Percentiles rank a stretch among this genome's conserved stretches.
Evolutionary conservation across 1,140 invertebrate species (phyloP).

Genomic region (Plutomurus gul): DNA sequence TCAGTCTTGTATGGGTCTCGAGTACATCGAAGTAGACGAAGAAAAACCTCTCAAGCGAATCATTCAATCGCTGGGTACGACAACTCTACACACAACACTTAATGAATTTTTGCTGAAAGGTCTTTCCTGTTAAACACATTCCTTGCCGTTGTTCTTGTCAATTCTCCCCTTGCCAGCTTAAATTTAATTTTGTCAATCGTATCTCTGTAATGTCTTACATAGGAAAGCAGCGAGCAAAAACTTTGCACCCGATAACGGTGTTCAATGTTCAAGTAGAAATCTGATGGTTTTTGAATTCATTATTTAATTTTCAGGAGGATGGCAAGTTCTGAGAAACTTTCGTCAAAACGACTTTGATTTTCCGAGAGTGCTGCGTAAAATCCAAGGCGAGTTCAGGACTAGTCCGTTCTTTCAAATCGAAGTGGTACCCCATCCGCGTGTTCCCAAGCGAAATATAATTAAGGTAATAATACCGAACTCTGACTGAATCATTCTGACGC

Average conservation of each 20-base stretch:
- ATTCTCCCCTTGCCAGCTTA: too few relatives aligned
- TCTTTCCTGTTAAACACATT: too few relatives aligned
- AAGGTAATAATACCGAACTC: constrained; percentile 56
- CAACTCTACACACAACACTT: not conserved
- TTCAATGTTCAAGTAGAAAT: too few relatives aligned
- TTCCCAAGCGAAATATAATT: constrained; percentile 59
- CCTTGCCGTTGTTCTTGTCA: too few relatives aligned
- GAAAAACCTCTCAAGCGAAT: constrained; percentile 57
- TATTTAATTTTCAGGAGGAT: constrained; percentile 60
- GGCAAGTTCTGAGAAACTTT: constrained; percentile 61
- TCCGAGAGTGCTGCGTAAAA: constrained; percentile 56
- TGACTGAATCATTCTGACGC: not conserved
- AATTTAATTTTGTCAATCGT: too few relatives aligned
- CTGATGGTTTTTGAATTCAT: not conserved
- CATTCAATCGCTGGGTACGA: constrained; percentile 58
- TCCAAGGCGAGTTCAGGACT: constrained; percentile 61
- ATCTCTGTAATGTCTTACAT: too few relatives aligned
- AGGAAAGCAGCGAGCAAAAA: too few relatives aligned
- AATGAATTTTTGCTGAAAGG: not conserved
- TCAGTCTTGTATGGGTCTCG: constrained; percentile 59
- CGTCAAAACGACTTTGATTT: constrained; percentile 60
- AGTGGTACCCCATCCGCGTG: constrained; percentile 61
- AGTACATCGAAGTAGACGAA: constrained; percentile 58
- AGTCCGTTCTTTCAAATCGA: constrained; percentile 62
- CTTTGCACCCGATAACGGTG: too few relatives aligned